Base-by-base conservation (phyloP, 2,113 vertebrate species). In the Gopherus flavomarginatus region DNA sequence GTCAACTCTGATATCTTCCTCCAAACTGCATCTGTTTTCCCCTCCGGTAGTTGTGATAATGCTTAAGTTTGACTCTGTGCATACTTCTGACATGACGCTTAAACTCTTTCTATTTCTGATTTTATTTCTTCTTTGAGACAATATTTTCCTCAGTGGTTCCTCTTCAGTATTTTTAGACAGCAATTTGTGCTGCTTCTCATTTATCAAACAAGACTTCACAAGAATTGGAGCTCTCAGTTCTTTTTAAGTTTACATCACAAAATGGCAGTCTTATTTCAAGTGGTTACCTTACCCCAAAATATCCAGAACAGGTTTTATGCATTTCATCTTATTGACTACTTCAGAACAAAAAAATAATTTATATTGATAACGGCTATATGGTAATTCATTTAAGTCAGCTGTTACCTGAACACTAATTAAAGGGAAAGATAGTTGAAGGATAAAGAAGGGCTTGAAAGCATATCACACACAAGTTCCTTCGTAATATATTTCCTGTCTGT, bases 401-500 rank as follows among this genome's bases (percentile, higher is more conserved):
- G 6, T 97, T 97, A 97, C 87, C 92, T 88, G 94, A 97, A 96
- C 97, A 95, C 97, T 98, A 98, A 98, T 98, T 98, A 97, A 96
- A 98, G 98, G 90, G 87, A 90, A 97, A 98, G 98, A 95, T 95
- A 97, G 96, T 97, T 97, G 98, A 97, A 98, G 90, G 95, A 97
- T 98, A 98, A 97, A 98, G 92, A 95, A 97, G 88, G 77, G 81
- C 94, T 98, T 97, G 97, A 92, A 97, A 98, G 91, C 94, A 93
- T 95, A 98, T 97, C 95, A 97, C 89, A 97, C 93, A 96, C 2
- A 1, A 96, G 97, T 98, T 98, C 94, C 94, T 98, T 97, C 93
- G 91, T 97, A 98, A 98, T 98, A 96, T 97, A 98, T 97, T 98
- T 98, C 84, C 97, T 24, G 47, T 98, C 98, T 98, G 94, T 98